Conservation (phyloP, 1,140 invertebrate species). For the Catajapyx aquilonaris region DNA sequence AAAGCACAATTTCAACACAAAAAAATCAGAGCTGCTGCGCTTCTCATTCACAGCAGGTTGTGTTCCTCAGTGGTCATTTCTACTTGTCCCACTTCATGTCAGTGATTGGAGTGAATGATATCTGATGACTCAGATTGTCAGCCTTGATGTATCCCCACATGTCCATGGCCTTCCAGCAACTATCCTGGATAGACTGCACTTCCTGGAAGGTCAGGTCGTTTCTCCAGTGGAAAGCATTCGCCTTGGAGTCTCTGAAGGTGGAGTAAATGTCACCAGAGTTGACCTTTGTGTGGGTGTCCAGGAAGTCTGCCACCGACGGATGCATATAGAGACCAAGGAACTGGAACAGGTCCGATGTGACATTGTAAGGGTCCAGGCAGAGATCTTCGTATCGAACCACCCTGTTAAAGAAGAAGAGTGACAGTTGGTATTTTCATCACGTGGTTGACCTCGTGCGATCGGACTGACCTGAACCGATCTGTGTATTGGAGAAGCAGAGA, state of each 20-base stretch:
- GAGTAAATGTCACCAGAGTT: constrained; percentile 15
- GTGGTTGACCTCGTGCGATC: too few relatives aligned
- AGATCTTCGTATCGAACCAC: constrained; percentile 20
- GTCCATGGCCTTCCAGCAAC: constrained; percentile 49
- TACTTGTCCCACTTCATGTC: too few relatives aligned
- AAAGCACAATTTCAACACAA: too few relatives aligned
- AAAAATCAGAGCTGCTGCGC: too few relatives aligned
- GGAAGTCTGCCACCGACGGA: constrained; percentile 12
- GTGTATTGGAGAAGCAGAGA: background rate
- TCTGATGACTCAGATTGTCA: constrained; percentile 27
- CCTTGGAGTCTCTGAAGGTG: constrained; percentile 15
- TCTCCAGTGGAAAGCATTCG: constrained; percentile 15
- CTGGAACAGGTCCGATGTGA: constrained; percentile 15
- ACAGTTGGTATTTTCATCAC: too few relatives aligned
- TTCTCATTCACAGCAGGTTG: too few relatives aligned
- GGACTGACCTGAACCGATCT: background rate
- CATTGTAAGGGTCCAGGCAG: constrained; percentile 13
- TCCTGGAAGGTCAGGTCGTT: constrained; percentile 20
- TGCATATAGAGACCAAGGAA: constrained; percentile 16
- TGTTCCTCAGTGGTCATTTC: too few relatives aligned
- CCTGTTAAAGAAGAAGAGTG: constrained; percentile 9
- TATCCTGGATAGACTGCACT: constrained; percentile 34
- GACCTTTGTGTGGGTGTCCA: constrained; percentile 13
- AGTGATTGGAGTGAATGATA: constrained; percentile 30
- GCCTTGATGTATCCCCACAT: constrained; percentile 52